Evolutionary conservation across 2,888 invertebrate genomes (phyloP), one percentile per base, ranked within the genome.

Genomic region (Rhingia rostrata): DNA sequence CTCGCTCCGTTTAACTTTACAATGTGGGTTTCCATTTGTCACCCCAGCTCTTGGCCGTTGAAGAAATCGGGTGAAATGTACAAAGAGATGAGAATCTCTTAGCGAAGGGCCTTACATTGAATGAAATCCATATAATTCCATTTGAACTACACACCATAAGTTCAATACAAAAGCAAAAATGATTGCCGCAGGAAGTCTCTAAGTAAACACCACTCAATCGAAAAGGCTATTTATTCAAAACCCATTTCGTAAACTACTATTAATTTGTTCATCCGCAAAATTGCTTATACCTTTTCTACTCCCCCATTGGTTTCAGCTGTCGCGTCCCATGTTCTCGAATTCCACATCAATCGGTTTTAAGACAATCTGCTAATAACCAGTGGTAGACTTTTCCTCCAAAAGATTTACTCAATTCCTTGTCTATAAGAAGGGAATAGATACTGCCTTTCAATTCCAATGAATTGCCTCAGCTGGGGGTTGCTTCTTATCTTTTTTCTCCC

Each of bases 241-340:
- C 60, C 49, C 75, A 75, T 75, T 53, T 75, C 58, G 9, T 37
- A 60, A 41, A n/a, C 75, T 67, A 75, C 66, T 75, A 45, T 60
- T 60, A 49, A 64, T 73, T 73, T 56, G 54, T 54, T 73, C 67
- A 53, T 67, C 75, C 75, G 49, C 58, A 73, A 73, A 73, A 54
- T 53, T 54, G 35, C 53, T 73, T 47, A 54, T 72, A 53, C 39
- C 43, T 39, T 41, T 10, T 41, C 41, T 41, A 41, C 54, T 5
- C 12, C 54, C 56, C 47, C 49, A 61, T 61, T 74, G 39, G 22
- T 14, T 14, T 39, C 39, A 22, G 22, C 22, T 22, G 22, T 22
- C 22, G 22, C 37, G 2, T 37, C 12, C 22, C n/a, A 6, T 6
- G 6, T 9, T 35, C 41, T 12, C 30, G 35, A 56, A 39, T 58